Evolutionary conservation across 2,113 vertebrate species (phyloP).

Genomic region (Hypanus sabinus): DNA sequence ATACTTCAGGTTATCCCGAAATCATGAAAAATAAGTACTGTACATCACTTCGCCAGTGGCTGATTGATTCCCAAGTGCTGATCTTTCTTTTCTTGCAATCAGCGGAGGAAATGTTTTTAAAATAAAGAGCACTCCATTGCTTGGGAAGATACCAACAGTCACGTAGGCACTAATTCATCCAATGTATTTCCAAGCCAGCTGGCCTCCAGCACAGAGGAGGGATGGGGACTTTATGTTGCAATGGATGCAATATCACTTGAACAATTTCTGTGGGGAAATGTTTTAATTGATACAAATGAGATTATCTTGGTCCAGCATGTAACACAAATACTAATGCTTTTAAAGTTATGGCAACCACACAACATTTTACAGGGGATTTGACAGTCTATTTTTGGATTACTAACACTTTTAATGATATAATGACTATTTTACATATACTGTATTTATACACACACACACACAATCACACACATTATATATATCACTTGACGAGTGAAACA

Average conservation of each 20-base stretch:
- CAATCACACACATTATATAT: no score
- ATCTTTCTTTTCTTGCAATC: neutral
- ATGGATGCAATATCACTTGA: neutral
- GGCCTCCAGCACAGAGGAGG: neutral
- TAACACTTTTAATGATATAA: neutral
- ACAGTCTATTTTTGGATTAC: neutral
- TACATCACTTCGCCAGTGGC: neutral
- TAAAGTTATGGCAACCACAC: neutral
- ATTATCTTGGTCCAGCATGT: neutral
- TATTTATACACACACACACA: no score
- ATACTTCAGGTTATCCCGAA: neutral
- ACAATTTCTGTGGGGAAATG: neutral
- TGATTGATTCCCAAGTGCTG: neutral
- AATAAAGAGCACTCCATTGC: no score
- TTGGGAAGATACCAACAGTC: neutral
- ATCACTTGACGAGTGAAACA: neutral
- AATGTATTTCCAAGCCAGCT: neutral
- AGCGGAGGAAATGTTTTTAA: neutral
- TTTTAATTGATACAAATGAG: neutral
- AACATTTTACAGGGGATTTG: neutral
- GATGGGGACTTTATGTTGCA: neutral
- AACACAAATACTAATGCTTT: neutral
- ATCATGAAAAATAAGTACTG: constrained; percentile 11
- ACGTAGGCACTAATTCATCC: neutral
- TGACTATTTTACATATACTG: no score